phyloP scores from a whole-genome alignment of 2,797 vertebrate genomes.

The Clarias laeviceps region DNA sequence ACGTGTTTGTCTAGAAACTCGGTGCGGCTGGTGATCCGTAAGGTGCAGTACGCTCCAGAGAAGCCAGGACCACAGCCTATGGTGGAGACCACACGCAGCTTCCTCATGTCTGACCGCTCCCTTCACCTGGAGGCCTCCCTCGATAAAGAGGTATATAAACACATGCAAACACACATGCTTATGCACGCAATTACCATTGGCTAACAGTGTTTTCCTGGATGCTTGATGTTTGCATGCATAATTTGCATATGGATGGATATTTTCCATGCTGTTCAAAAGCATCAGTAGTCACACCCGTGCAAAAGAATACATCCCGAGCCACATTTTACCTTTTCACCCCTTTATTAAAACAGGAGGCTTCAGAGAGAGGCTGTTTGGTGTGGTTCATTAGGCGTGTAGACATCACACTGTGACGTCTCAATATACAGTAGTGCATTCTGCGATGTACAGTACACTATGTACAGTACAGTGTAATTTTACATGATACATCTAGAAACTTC shows the following conservation, averaged over 20 bases:
- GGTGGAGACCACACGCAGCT: conserved; percentile 80
- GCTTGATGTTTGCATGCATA: background rate
- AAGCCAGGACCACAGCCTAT: conserved; percentile 80
- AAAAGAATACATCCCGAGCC: background rate
- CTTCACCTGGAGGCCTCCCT: conserved; percentile 81
- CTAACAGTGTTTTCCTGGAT: background rate
- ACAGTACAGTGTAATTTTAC: background rate
- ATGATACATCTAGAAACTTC: background rate
- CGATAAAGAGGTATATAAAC: conserved; percentile 66
- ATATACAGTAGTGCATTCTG: background rate
- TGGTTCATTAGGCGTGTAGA: background rate
- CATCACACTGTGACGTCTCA: background rate
- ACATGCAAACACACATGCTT: background rate
- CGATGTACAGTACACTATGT: too few relatives aligned
- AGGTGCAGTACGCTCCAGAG: conserved; percentile 82
- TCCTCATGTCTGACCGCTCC: conserved; percentile 82
- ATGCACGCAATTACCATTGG: background rate
- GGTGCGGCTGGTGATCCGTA: conserved; percentile 79
- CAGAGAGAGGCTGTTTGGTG: background rate
- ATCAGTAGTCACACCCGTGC: background rate
- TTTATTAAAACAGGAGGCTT: background rate
- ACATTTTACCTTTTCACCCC: background rate
- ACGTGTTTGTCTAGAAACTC: conserved; percentile 71
- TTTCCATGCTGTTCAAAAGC: background rate
- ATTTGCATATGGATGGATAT: background rate